Percentiles rank a stretch among this genome's conserved stretches.
Conservation (phyloP, 2,888 invertebrate species). For the Hemithea aestivaria region DNA sequence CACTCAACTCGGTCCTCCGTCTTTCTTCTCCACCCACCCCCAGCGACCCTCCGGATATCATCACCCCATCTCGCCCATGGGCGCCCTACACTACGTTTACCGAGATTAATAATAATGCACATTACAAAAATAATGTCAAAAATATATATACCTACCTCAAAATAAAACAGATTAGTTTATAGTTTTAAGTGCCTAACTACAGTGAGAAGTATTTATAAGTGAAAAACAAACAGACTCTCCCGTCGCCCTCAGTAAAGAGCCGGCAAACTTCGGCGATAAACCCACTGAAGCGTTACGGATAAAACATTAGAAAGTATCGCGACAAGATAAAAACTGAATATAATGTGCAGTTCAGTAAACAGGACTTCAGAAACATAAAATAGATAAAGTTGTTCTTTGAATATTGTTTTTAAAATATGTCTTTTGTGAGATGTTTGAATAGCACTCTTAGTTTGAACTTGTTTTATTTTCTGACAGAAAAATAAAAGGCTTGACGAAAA, state of each 20-base stretch:
- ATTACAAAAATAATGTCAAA: too few relatives aligned
- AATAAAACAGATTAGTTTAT: slow-evolving; percentile 16
- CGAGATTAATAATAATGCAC: too few relatives aligned
- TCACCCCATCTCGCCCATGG: too few relatives aligned
- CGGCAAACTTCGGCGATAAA: slow-evolving; percentile 62
- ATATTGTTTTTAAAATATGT: slow-evolving; percentile 14
- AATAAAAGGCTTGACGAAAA: too few relatives aligned
- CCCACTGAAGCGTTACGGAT: slow-evolving; percentile 66
- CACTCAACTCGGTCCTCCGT: too few relatives aligned
- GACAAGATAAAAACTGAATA: slow-evolving; percentile 38
- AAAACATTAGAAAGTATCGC: slow-evolving; percentile 60
- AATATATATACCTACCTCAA: too few relatives aligned
- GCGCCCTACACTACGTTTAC: too few relatives aligned
- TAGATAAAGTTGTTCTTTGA: slow-evolving; percentile 23
- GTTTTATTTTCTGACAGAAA: not conserved
- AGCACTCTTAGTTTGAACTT: slow-evolving; percentile 7
- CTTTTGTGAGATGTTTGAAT: slow-evolving; percentile 10
- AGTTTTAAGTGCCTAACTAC: not conserved
- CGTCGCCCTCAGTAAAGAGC: slow-evolving; percentile 47
- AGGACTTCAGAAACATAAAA: slow-evolving; percentile 21
- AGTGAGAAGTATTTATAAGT: slow-evolving; percentile 30
- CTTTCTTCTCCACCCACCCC: too few relatives aligned
- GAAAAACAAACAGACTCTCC: slow-evolving; percentile 40
- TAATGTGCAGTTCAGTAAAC: slow-evolving; percentile 27
- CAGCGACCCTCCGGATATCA: too few relatives aligned